A percentile compares a stretch with the other conserved stretches of the same genome.
Conservation (phyloP, 2,113 vertebrate genomes). For the Percopsis transmontana region DNA sequence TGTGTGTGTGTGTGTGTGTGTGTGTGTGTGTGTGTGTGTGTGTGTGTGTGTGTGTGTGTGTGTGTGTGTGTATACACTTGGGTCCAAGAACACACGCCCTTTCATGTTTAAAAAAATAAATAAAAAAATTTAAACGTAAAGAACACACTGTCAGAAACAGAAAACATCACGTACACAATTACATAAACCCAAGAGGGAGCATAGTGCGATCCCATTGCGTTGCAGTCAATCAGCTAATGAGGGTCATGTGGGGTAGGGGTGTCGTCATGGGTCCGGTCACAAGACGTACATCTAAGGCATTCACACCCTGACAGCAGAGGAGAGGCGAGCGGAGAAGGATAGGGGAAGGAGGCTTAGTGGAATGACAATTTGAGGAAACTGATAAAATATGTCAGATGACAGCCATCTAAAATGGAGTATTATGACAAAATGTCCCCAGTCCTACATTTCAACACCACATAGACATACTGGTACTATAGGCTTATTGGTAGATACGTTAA, state of each 20-base stretch:
- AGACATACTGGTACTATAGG: too few relatives aligned
- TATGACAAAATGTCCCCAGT: too few relatives aligned
- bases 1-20: not conserved
- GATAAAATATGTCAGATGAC: too few relatives aligned
- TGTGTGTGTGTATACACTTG: not conserved
- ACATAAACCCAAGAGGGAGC: slow-evolving; percentile 13
- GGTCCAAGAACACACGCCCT: slow-evolving; percentile 4
- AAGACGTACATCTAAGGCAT: slow-evolving; percentile 54
- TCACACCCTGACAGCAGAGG: slow-evolving; percentile 46
- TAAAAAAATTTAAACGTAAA: not conserved
- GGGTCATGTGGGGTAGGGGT: slow-evolving; percentile 45
- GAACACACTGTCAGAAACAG: not conserved
- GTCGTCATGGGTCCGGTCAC: slow-evolving; percentile 56
- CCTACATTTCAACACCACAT: too few relatives aligned
- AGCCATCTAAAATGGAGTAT: too few relatives aligned
- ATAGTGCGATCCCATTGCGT: slow-evolving; percentile 37
- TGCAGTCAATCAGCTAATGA: slow-evolving; percentile 64
- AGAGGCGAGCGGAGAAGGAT: slow-evolving; percentile 7
- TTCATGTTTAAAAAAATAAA: too few relatives aligned
- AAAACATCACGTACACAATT: not conserved
- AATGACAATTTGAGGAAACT: too few relatives aligned
- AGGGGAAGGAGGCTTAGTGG: slow-evolving; percentile 4
- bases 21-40: not conserved
- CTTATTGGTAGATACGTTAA: too few relatives aligned
- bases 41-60: not conserved